Conservation (phyloP, 1,140 invertebrate genomes). For the Bombus waltoni region DNA sequence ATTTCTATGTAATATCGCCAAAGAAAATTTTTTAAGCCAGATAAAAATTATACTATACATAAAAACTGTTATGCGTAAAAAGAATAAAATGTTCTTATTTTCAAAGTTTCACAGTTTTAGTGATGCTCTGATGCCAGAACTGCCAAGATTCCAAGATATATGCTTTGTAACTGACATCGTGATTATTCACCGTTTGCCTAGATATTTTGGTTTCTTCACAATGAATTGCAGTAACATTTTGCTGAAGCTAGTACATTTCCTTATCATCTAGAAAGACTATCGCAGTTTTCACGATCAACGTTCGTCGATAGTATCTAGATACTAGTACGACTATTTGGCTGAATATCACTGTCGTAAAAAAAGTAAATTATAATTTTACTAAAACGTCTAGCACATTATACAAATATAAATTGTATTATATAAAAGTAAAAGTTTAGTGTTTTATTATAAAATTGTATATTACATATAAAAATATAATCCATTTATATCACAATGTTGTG, state of each 20-base stretch:
- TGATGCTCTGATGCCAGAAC: not conserved
- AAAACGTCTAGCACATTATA: conserved; percentile 36
- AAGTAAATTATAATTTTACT: conserved; percentile 22
- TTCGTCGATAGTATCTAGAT: conserved; percentile 26
- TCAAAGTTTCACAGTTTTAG: not conserved
- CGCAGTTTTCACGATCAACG: conserved; percentile 45
- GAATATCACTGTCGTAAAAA: conserved; percentile 29
- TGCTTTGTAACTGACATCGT: not conserved
- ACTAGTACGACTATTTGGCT: conserved; percentile 47
- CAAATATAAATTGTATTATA: not conserved
- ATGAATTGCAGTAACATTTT: conserved; percentile 17
- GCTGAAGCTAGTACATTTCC: conserved; percentile 17
- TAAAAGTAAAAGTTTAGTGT: no score
- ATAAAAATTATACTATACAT: not conserved
- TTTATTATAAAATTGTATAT: no score
- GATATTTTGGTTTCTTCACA: conserved; percentile 35
- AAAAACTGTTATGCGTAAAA: not conserved
- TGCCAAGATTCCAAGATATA: conserved; percentile 18
- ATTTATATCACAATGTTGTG: no score
- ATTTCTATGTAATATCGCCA: no score
- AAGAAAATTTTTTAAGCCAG: not conserved
- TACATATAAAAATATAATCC: no score
- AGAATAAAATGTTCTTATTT: not conserved
- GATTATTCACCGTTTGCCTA: conserved; percentile 30
- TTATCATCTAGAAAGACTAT: not conserved